Conservation (phyloP, 2,888 invertebrate genomes). For the Sussaba pulchella region DNA sequence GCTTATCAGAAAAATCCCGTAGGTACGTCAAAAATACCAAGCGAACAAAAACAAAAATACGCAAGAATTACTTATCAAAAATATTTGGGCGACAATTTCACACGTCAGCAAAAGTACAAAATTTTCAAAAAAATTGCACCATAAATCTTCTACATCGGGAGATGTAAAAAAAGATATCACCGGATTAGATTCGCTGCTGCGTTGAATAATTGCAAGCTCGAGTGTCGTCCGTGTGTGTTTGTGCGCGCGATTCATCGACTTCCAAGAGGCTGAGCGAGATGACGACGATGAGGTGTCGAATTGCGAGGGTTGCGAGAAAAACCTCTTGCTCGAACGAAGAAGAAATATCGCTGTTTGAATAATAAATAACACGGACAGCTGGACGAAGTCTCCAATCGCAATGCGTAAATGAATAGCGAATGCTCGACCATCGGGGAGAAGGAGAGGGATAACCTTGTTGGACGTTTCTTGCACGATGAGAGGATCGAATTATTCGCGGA, state of each 20-base stretch:
- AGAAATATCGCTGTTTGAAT: background rate
- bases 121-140: too few relatives aligned
- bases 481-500: constrained; percentile 14
- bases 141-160: too few relatives aligned
- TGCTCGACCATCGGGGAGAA: background rate
- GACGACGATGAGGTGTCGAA: background rate
- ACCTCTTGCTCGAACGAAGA: background rate
- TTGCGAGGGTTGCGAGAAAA: background rate
- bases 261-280: background rate
- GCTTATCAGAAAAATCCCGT: too few relatives aligned
- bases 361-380: background rate
- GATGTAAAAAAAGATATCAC: background rate
- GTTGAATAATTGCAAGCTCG: background rate
- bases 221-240: background rate
- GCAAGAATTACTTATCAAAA: too few relatives aligned
- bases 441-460: background rate
- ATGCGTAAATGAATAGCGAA: background rate
- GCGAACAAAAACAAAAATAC: too few relatives aligned
- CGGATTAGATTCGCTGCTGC: background rate
- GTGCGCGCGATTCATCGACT: background rate
- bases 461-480: background rate
- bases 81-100: too few relatives aligned
- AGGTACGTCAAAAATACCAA: too few relatives aligned
- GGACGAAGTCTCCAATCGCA: background rate
- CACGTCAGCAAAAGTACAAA: too few relatives aligned